Evolutionary conservation across 1,140 invertebrate genomes (phyloP).

Genomic region (Goniozus legneri): DNA sequence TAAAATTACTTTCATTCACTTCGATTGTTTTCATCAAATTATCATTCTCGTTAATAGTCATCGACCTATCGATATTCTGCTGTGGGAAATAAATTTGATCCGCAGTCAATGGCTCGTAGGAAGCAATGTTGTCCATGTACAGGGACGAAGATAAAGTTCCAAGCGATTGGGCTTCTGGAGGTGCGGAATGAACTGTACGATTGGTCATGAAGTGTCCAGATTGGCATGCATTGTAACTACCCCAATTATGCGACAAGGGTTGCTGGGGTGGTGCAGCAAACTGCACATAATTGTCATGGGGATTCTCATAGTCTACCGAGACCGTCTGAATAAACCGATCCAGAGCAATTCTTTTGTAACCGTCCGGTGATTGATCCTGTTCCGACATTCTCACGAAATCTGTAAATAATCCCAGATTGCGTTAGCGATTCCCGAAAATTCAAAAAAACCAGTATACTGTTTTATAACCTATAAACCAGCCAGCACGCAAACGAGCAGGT

Average conservation of each 20-base stretch:
- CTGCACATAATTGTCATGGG: constrained; percentile 59
- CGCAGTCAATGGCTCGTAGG: constrained; percentile 26
- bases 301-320: constrained; percentile 59
- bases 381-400: background rate
- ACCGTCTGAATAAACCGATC: constrained; percentile 64
- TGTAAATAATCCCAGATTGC: background rate
- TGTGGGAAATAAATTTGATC: constrained; percentile 44
- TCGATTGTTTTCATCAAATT: constrained; percentile 51
- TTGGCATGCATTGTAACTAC: constrained; percentile 37
- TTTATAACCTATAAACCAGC: too few relatives aligned
- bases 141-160: constrained; percentile 38
- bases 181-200: constrained; percentile 25
- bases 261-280: constrained; percentile 53
- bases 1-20: constrained; percentile 52
- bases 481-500: too few relatives aligned
- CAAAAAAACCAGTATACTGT: too few relatives aligned
- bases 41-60: constrained; percentile 48
- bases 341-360: constrained; percentile 48
- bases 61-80: constrained; percentile 37
- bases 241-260: constrained; percentile 40
- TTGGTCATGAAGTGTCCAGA: constrained; percentile 32
- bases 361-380: constrained; percentile 34
- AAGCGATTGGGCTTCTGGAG: constrained; percentile 33
- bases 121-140: constrained; percentile 38
- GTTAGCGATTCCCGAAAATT: too few relatives aligned